A percentile compares a stretch with the other conserved stretches of the same genome.
Conservation (phyloP, 1,140 invertebrate species). For the Pseudomyrmex pallidus region DNA sequence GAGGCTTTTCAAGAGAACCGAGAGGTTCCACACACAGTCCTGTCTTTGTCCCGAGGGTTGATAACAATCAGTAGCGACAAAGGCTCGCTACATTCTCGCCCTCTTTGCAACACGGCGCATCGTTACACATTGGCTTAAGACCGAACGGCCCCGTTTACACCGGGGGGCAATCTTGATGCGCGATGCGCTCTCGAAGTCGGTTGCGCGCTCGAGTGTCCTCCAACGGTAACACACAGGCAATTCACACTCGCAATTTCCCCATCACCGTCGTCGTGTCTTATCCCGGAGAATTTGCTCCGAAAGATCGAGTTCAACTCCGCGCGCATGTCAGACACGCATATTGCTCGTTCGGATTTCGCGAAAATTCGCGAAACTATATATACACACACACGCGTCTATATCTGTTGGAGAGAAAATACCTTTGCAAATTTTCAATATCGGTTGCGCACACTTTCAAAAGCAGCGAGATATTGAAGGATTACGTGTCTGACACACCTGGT, state of each 20-base stretch:
- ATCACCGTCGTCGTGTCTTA: conserved; percentile 9
- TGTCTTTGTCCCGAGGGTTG: conserved; percentile 46
- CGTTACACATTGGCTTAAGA: conserved; percentile 56
- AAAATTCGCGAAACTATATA: too few relatives aligned
- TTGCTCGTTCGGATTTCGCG: neutral
- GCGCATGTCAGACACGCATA: neutral
- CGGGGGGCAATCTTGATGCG: conserved; percentile 24
- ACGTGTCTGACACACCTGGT: neutral
- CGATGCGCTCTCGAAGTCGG: conserved; percentile 18
- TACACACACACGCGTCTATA: too few relatives aligned
- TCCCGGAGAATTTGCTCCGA: neutral
- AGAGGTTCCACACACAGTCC: conserved; percentile 21
- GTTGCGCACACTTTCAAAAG: neutral
- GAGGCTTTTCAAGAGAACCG: conserved; percentile 29
- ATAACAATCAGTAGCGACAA: conserved; percentile 64
- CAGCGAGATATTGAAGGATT: neutral
- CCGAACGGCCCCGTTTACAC: conserved; percentile 31
- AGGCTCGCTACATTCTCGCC: conserved; percentile 31
- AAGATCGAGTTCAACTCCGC: neutral
- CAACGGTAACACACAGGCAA: conserved; percentile 1
- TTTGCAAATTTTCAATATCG: neutral
- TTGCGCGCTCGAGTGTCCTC: conserved; percentile 4
- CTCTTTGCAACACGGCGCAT: conserved; percentile 39
- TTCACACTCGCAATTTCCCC: conserved; percentile 17
- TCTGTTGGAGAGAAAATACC: neutral